A percentile compares a stretch with the other conserved stretches of the same genome.
Conservation (phyloP, 1,140 invertebrate genomes). For the Ips typographus region DNA sequence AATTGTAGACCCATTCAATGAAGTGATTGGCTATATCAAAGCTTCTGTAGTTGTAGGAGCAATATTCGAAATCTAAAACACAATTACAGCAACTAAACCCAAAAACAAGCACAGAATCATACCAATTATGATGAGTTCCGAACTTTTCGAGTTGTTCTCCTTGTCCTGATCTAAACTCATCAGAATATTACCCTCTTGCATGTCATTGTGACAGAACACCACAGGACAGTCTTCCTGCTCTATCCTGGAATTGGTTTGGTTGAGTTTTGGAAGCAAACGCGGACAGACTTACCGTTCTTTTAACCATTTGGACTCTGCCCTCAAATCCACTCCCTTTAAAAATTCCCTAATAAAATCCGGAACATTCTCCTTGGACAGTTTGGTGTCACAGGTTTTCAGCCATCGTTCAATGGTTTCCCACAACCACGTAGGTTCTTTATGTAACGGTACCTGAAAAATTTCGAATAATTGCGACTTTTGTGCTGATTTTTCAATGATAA, state of each 20-base stretch:
- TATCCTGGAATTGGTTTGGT: constrained; percentile 46
- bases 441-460: constrained; percentile 73
- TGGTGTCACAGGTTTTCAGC: constrained; percentile 58
- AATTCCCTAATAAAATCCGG: constrained; percentile 39
- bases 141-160: constrained; percentile 45
- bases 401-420: constrained; percentile 85
- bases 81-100: background rate
- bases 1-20: constrained; percentile 92
- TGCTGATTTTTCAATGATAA: background rate
- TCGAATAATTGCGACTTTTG: background rate
- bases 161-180: constrained; percentile 55
- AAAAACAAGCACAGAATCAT: background rate
- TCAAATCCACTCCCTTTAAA: constrained; percentile 57
- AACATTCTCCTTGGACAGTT: constrained; percentile 38
- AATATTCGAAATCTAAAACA: constrained; percentile 87
- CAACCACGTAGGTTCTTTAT: constrained; percentile 91
- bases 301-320: constrained; percentile 66
- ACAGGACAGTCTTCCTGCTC: constrained; percentile 74
- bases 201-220: constrained; percentile 96
- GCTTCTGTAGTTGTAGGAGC: constrained; percentile 89
- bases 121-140: constrained; percentile 49
- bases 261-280: background rate
- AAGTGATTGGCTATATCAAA: constrained; percentile 98
- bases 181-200: constrained; percentile 87
- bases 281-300: constrained; percentile 50